Evolutionary conservation across 1,140 invertebrate genomes (phyloP).

Genomic region (Pseudobourletiella spinata): DNA sequence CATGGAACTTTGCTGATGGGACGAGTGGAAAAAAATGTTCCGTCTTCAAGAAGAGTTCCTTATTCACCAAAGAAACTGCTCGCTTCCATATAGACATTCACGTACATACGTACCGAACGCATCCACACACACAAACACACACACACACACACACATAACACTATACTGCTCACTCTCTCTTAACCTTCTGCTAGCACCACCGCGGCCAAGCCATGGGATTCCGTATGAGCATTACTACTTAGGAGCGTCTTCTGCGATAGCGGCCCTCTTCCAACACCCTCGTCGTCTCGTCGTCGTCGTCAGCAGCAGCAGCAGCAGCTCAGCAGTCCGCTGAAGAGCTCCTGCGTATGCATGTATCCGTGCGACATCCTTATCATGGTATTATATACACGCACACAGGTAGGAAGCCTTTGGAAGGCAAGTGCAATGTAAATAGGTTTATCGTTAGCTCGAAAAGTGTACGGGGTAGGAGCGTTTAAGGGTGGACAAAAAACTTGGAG

Average conservation of each 20-base stretch:
- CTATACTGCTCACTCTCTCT: no score
- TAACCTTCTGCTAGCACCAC: no score
- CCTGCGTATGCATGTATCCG: background rate
- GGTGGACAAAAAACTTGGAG: background rate
- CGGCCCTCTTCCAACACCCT: background rate
- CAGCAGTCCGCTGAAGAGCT: no score
- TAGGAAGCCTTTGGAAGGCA: background rate
- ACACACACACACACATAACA: background rate
- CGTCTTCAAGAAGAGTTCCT: conserved; percentile 1
- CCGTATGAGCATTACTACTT: no score
- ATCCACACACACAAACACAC: background rate
- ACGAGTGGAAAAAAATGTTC: background rate
- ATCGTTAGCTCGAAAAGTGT: background rate
- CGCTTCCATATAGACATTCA: no score
- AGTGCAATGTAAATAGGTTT: conserved; percentile 7
- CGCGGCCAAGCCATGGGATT: no score
- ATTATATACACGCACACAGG: no score
- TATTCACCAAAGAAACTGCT: no score
- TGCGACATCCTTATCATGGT: no score
- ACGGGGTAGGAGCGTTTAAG: background rate
- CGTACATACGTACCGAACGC: background rate
- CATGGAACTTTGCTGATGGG: background rate
- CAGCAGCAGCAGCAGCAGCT: no score
- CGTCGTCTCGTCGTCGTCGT: no score
- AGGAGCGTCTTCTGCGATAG: no score